Evolutionary conservation across 2,113 vertebrate species (phyloP).

Genomic region (Regulus satrapa): DNA sequence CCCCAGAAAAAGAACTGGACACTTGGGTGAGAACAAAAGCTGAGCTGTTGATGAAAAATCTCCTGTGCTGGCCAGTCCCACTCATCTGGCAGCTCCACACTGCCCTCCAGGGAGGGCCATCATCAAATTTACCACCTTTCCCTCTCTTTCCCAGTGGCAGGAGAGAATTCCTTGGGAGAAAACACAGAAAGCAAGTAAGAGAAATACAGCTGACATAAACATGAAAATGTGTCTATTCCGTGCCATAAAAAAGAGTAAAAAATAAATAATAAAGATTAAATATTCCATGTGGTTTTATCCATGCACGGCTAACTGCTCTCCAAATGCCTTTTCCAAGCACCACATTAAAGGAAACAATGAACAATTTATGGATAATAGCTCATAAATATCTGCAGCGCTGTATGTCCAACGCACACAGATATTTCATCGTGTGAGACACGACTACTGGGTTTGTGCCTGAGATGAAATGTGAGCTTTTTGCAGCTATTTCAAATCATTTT

Average conservation of each 20-base stretch:
- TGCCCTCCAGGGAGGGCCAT: conserved; percentile 35
- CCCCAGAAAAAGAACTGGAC: conserved; percentile 8
- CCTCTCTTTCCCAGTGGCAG: conserved; percentile 17
- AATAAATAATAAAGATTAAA: neutral
- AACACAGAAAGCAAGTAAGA: neutral
- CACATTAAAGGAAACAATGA: conserved; percentile 11
- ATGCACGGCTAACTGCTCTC: neutral
- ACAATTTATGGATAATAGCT: conserved; percentile 19
- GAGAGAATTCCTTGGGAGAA: neutral
- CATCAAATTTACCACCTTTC: neutral
- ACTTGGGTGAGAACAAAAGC: conserved; percentile 10
- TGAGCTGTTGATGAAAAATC: neutral
- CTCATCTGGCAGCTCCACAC: conserved; percentile 6
- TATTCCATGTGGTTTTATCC: neutral
- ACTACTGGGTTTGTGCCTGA: neutral
- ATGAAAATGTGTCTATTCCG: neutral
- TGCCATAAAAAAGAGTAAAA: neutral
- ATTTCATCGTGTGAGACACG: neutral
- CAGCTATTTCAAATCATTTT: conserved; percentile 14
- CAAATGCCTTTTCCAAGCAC: neutral
- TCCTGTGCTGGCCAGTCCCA: neutral
- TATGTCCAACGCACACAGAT: neutral
- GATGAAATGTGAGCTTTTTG: neutral
- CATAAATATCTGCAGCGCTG: conserved; percentile 9
- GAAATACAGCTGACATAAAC: neutral